phyloP scores from a whole-genome alignment of 2,113 vertebrate species.

The Oceanodroma tethys region DNA sequence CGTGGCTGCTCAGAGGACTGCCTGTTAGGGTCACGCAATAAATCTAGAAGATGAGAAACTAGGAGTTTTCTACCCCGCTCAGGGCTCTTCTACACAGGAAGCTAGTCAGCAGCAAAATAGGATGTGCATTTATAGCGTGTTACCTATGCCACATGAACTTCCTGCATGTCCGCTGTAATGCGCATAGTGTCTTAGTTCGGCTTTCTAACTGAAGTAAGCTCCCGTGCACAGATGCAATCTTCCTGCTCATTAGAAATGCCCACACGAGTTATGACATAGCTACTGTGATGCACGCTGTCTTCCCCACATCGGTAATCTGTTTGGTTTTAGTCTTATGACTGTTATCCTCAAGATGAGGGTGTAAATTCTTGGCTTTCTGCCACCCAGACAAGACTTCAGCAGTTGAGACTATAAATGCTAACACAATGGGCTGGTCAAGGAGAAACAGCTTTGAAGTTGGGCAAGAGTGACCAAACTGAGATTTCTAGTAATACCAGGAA shows the following conservation, averaged over 20 bases:
- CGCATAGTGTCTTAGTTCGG: background rate
- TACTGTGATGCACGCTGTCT: background rate
- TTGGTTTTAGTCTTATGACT: background rate
- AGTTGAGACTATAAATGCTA: background rate
- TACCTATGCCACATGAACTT: background rate
- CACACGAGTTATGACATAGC: constrained; percentile 11
- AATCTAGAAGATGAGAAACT: background rate
- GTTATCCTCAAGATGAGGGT: background rate
- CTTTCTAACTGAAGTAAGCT: background rate
- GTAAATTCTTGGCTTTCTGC: constrained; percentile 45
- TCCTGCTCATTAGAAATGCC: background rate
- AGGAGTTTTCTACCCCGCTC: background rate
- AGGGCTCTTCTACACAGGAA: background rate
- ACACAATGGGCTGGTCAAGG: background rate
- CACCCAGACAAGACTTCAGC: constrained; percentile 6
- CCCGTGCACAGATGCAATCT: background rate
- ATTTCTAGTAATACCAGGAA: constrained; percentile 27
- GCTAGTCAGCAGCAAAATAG: background rate
- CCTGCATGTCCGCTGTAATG: background rate
- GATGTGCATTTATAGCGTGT: background rate
- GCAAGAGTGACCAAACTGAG: constrained; percentile 19
- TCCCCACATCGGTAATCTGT: background rate
- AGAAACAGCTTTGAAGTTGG: constrained; percentile 8
- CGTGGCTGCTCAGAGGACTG: background rate
- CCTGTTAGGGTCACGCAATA: background rate